phyloP scores from a whole-genome alignment of 1,140 invertebrate species.

The Episyrphus balteatus region DNA sequence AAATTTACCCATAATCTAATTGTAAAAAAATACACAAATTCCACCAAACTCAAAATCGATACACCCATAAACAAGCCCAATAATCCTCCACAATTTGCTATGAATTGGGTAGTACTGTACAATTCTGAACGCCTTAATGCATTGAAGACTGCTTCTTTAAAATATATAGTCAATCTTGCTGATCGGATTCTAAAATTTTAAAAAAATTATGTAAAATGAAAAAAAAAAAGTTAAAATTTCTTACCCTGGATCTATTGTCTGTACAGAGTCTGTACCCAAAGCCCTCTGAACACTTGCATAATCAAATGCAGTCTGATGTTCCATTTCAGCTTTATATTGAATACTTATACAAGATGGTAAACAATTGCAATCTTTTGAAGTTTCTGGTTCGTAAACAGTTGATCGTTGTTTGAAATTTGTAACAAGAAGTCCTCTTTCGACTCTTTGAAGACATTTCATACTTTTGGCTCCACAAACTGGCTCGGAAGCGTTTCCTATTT shows the following conservation, averaged over 20 bases:
- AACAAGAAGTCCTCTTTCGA: constrained; percentile 30
- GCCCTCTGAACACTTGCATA: constrained; percentile 21
- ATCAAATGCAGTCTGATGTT: constrained; percentile 42
- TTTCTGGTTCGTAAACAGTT: constrained; percentile 20
- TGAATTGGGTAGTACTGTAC: constrained; percentile 43
- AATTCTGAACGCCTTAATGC: constrained; percentile 42
- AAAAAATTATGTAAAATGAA: neutral
- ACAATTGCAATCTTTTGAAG: constrained; percentile 42
- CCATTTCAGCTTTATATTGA: constrained; percentile 45
- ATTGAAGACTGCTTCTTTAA: constrained; percentile 42
- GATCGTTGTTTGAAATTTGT: constrained; percentile 25
- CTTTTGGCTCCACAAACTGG: constrained; percentile 38
- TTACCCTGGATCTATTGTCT: no score
- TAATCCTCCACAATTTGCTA: constrained; percentile 46
- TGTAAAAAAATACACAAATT: constrained; percentile 45
- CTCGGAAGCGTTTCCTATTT: constrained; percentile 30
- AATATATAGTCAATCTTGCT: constrained; percentile 38
- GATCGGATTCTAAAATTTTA: constrained; percentile 18
- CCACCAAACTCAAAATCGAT: constrained; percentile 44
- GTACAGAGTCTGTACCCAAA: neutral
- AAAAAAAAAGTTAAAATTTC: no score
- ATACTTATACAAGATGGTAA: constrained; percentile 47
- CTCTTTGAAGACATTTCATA: constrained; percentile 31
- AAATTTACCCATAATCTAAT: constrained; percentile 38
- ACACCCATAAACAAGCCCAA: constrained; percentile 48